Evolutionary conservation across 2,888 invertebrate genomes (phyloP), one percentile per base, ranked within the genome.

Genomic region (Amiota communis): DNA sequence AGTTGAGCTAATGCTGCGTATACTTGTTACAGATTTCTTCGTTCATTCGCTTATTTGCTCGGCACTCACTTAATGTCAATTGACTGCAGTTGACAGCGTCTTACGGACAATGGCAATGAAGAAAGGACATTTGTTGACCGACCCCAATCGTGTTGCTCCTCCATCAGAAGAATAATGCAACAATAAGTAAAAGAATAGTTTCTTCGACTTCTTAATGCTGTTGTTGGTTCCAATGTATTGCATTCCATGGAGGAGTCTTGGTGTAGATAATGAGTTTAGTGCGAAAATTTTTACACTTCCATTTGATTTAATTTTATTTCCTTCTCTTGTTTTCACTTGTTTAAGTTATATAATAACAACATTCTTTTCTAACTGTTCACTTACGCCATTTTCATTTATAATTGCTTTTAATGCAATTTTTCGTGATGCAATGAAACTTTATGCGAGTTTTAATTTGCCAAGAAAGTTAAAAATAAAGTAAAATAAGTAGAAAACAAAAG

Each of bases 1-100:
- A 59, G 11, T 11, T 8, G 15, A 20, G 59, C 59, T 20, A n/a
- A 47, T 47, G 15, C 47, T 46, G 13, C 64, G 64, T 64, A 65
- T 65, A 49, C 49, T 23, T 49, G 47, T 49, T 65, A 48, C 49
- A 61, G 23, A 64, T 61, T 61, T 63, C 13, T n/a, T 46, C 46
- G n/a, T 11, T 65, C 49, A 12, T 17, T 64, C 47, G 2, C 17
- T 15, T 49, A 17, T 11, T 48, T 48, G 17, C 49, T 47, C 15
- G 65, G 11, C 20, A 65, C 51, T 68, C 53, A 68, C n/a, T 53
- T 68, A 53, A n/a, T 12, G 51, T 68, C 67, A 68, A 53, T 68
- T 68, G 67, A 68, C 53, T 68, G 67, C 67, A 53, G 23, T 2
- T 51, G 67, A 68, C 51, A 68, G 23, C 53, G 13, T 10, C n/a